These are phyloP conservation scores for Ctenicera cuprea DNA, from an alignment of 2,888 invertebrate genomes.

Conservation along the genomic window DNA sequence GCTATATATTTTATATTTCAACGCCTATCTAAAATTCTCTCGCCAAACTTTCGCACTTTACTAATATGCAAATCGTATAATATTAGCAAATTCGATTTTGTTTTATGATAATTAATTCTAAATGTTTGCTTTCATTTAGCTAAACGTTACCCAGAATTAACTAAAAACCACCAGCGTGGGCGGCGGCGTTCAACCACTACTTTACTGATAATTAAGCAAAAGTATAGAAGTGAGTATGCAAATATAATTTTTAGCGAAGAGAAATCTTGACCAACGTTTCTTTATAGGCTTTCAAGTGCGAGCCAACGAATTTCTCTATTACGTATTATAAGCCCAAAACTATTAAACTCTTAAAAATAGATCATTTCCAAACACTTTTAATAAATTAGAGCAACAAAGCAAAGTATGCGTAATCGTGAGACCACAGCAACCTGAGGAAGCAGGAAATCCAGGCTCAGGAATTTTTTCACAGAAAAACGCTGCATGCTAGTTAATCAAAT, in stretches of 20 bases:
- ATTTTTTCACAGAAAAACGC: constrained; percentile 28
- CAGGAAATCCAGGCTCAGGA: constrained; percentile 29
- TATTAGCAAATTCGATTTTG: neutral
- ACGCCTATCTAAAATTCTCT: no score
- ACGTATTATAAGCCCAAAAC: neutral
- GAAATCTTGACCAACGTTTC: neutral
- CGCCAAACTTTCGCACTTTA: neutral
- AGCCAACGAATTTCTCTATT: neutral
- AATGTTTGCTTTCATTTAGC: neutral
- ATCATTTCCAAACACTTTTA: neutral
- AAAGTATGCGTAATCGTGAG: constrained; percentile 21
- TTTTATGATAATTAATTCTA: neutral
- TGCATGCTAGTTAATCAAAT: constrained; percentile 34
- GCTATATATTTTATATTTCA: no score
- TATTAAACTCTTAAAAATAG: neutral
- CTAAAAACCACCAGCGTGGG: neutral
- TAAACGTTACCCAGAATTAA: neutral
- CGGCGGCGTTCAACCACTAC: neutral
- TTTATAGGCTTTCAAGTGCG: neutral
- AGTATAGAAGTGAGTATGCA: constrained; percentile 12
- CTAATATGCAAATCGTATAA: neutral
- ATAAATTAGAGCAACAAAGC: neutral
- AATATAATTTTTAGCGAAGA: neutral
- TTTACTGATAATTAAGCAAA: constrained; percentile 4
- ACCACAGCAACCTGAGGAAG: constrained; percentile 34